These are phyloP conservation scores for Microctenopoma steveboyesi DNA, from an alignment of 2,797 vertebrate species.

Conservation along the genomic window DNA sequence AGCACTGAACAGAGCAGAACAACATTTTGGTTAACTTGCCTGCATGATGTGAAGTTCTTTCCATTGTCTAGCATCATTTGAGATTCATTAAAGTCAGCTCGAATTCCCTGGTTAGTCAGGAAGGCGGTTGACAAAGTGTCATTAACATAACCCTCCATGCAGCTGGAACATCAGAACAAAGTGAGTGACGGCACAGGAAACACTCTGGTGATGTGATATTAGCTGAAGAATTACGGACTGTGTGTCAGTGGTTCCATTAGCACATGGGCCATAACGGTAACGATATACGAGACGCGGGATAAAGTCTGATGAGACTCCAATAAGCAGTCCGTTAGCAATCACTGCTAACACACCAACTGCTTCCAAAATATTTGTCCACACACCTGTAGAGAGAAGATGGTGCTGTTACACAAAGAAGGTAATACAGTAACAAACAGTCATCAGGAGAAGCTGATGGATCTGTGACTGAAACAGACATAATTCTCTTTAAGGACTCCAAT, in stretches of 20 bases:
- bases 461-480: neutral
- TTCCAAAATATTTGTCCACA: conserved; percentile 92
- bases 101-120: conserved; percentile 64
- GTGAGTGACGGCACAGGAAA: neutral
- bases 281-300: conserved; percentile 91
- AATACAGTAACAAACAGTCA: neutral
- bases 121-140: conserved; percentile 87
- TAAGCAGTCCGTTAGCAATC: conserved; percentile 91
- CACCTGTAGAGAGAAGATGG: conserved; percentile 76
- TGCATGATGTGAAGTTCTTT: conserved; percentile 83
- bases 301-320: conserved; percentile 92
- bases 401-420: neutral
- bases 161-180: conserved; percentile 77
- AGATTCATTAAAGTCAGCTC: conserved; percentile 11
- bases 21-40: conserved; percentile 73
- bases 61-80: conserved; percentile 6
- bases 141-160: conserved; percentile 89
- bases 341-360: conserved; percentile 90
- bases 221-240: conserved; percentile 45
- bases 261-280: conserved; percentile 89
- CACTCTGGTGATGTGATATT: neutral
- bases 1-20: no score
- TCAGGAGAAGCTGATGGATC: neutral
- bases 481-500: no score
- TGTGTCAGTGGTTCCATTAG: conserved; percentile 13